Percentiles rank a stretch among this genome's conserved stretches.
phyloP scores from a whole-genome alignment of 2,797 vertebrate genomes.

The Adrianichthys oophorus region DNA sequence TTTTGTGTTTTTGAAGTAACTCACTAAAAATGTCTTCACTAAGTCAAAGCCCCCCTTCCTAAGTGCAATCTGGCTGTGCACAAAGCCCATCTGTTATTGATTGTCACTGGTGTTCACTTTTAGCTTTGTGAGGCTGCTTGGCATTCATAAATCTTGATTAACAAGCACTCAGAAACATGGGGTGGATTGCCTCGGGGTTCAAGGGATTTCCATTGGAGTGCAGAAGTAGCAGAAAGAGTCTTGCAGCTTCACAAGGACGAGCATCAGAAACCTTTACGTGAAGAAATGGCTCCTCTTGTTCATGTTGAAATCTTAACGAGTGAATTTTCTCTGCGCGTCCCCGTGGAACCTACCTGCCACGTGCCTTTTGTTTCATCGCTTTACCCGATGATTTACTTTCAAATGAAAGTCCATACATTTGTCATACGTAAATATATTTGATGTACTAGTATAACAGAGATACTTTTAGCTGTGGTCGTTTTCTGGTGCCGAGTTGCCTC shows the following conservation, averaged over 20 bases:
- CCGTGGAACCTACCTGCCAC: constrained; percentile 13
- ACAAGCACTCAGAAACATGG: constrained; percentile 9
- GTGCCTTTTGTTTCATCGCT: background rate
- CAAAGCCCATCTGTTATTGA: constrained; percentile 57
- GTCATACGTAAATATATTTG: background rate
- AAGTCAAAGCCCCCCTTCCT: constrained; percentile 9
- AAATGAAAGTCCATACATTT: background rate
- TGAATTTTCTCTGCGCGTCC: constrained; percentile 30
- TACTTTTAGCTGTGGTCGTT: background rate
- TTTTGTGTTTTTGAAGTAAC: constrained; percentile 9
- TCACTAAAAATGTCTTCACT: constrained; percentile 24
- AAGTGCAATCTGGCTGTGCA: constrained; percentile 11
- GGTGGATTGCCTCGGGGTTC: constrained; percentile 12
- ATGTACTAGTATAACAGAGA: background rate
- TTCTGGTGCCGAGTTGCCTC: constrained; percentile 19
- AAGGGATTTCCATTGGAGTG: constrained; percentile 26
- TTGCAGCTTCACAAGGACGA: constrained; percentile 23
- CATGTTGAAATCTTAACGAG: constrained; percentile 35
- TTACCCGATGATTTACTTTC: constrained; percentile 13
- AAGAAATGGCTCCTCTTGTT: constrained; percentile 22
- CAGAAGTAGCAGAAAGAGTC: constrained; percentile 24
- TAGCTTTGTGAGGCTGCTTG: constrained; percentile 24
- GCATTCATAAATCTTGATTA: constrained; percentile 27
- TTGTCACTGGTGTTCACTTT: constrained; percentile 36
- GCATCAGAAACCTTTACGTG: constrained; percentile 27